Conservation (phyloP, 2,113 vertebrate genomes). For the Bufo gargarizans region DNA sequence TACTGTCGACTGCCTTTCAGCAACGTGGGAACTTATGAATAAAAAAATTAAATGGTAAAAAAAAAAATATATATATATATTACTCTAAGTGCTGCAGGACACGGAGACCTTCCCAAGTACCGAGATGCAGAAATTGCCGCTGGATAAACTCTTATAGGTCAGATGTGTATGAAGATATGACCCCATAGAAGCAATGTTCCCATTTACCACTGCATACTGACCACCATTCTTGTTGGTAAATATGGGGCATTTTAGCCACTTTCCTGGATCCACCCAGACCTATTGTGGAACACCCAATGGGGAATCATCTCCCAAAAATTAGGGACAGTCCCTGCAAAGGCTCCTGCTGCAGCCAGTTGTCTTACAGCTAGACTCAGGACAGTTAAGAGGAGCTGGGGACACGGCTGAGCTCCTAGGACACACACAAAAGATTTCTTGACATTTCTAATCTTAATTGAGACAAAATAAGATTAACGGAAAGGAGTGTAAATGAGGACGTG, state of each 20-base stretch:
- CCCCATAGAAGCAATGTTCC: not conserved
- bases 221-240: too few species aligned
- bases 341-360: not conserved
- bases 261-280: too few species aligned
- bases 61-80: too few species aligned
- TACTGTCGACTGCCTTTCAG: not conserved
- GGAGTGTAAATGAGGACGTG: not conserved
- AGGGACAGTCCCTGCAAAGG: too few species aligned
- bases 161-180: too few species aligned
- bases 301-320: too few species aligned
- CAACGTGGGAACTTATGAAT: too few species aligned
- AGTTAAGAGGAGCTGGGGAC: not conserved
- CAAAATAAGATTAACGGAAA: not conserved
- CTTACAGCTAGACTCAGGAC: not conserved
- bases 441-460: not conserved
- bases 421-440: not conserved
- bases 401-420: not conserved
- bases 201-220: not conserved
- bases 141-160: not conserved
- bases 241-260: too few species aligned
- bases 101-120: not conserved
- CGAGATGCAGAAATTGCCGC: not conserved
- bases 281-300: too few species aligned
- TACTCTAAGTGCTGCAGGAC: too few species aligned
- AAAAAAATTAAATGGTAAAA: too few species aligned